A percentile compares a stretch with the other conserved stretches of the same genome.
These are phyloP conservation scores for Drosophila yakuba DNA, from an alignment of 1,140 invertebrate species.

Conservation along the genomic window DNA sequence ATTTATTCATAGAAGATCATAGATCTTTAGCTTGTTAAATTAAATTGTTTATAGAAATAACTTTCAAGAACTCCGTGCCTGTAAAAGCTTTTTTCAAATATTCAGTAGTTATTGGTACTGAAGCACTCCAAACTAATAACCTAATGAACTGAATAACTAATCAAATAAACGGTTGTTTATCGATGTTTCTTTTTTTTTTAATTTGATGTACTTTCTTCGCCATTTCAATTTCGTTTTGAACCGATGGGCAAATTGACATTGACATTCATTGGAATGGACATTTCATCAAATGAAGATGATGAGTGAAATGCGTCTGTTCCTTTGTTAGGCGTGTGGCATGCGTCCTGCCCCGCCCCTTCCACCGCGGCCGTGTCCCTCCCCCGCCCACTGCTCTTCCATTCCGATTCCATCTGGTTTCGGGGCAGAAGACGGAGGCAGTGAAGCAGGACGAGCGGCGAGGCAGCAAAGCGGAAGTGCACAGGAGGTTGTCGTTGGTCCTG, in stretches of 20 bases:
- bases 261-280: constrained; percentile 51
- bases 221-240: constrained; percentile 3
- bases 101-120: too few relatives aligned
- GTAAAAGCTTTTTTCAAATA: too few relatives aligned
- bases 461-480: constrained; percentile 73
- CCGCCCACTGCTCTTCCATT: neutral
- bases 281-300: constrained; percentile 42
- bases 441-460: constrained; percentile 57
- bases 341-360: constrained; percentile 2
- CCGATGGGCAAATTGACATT: constrained; percentile 48
- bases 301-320: constrained; percentile 44
- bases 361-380: constrained; percentile 10
- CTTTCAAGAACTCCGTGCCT: too few relatives aligned
- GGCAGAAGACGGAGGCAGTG: constrained; percentile 36
- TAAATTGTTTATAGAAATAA: too few relatives aligned
- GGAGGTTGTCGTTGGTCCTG: constrained; percentile 22
- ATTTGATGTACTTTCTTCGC: neutral
- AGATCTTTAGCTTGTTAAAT: too few relatives aligned
- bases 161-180: too few relatives aligned
- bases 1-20: too few relatives aligned
- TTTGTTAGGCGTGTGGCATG: constrained; percentile 51
- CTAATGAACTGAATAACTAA: too few relatives aligned
- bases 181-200: neutral
- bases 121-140: too few relatives aligned
- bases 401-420: constrained; percentile 1